Percentiles rank a stretch among this genome's conserved stretches.
Evolutionary conservation across 2,113 vertebrate species (phyloP).

Genomic region (Datnioides undecimradiatus): DNA sequence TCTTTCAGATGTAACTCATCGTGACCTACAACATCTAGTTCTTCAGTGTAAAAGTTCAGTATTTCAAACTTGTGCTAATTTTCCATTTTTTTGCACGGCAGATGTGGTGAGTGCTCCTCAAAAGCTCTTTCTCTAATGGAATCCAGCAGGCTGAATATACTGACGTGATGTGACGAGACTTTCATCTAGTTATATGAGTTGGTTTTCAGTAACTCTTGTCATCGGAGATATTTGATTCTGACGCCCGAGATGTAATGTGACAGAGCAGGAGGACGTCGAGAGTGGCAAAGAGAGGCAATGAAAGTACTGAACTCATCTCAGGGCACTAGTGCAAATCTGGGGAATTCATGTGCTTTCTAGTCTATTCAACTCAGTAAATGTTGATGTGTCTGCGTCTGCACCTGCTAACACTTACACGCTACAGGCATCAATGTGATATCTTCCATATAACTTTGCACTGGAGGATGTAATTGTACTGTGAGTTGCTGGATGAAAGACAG

Average conservation of each 20-base stretch:
- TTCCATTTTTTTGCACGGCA: constrained; percentile 1
- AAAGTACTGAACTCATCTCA: constrained; percentile 10
- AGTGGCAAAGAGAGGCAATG: constrained; percentile 21
- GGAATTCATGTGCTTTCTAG: neutral
- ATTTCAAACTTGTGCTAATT: constrained; percentile 26
- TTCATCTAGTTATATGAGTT: constrained; percentile 40
- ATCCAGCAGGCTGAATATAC: constrained; percentile 50
- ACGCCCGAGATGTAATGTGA: constrained; percentile 45
- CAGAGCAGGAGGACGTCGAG: constrained; percentile 27
- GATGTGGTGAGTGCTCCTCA: constrained; percentile 24
- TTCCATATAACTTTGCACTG: constrained; percentile 9
- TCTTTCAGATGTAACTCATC: neutral
- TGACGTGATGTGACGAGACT: constrained; percentile 63
- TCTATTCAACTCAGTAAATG: constrained; percentile 10
- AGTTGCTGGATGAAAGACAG: constrained; percentile 34
- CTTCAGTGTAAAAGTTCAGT: neutral
- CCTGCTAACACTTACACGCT: constrained; percentile 25
- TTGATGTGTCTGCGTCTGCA: constrained; percentile 9
- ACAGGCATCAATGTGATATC: neutral
- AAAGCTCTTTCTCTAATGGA: constrained; percentile 34
- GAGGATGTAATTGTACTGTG: constrained; percentile 14
- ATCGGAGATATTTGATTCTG: constrained; percentile 36
- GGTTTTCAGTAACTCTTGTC: constrained; percentile 46
- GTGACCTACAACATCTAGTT: neutral
- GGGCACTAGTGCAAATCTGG: constrained; percentile 6